These are phyloP conservation scores for Oncopodura yosiiana DNA, from an alignment of 1,140 invertebrate species.

Conservation along the genomic window DNA sequence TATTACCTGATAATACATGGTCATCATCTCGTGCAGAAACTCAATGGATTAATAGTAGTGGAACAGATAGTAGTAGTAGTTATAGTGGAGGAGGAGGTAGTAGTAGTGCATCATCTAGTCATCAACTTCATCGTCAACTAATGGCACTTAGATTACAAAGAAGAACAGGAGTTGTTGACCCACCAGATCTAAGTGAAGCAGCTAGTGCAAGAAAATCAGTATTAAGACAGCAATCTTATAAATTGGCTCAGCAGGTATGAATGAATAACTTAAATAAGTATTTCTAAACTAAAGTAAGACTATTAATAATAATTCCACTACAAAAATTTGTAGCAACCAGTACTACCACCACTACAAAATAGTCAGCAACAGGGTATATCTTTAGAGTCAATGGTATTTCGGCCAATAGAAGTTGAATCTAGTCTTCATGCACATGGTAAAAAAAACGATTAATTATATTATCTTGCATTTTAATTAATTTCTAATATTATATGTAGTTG, in stretches of 20 bases:
- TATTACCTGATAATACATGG: constrained; percentile 19
- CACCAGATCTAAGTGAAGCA: constrained; percentile 14
- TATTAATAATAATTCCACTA: too few species aligned
- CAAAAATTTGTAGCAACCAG: too few species aligned
- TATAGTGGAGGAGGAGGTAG: not conserved
- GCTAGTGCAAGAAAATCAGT: constrained; percentile 38
- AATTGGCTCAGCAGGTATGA: constrained; percentile 62
- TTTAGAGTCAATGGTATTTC: constrained; percentile 28
- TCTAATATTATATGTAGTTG: too few species aligned
- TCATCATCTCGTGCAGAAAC: not conserved
- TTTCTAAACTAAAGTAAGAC: too few species aligned
- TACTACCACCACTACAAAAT: constrained; percentile 39
- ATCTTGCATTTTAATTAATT: too few species aligned
- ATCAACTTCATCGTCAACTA: constrained; percentile 32
- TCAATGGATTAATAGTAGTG: not conserved
- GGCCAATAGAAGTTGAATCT: constrained; percentile 36
- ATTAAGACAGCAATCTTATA: constrained; percentile 66
- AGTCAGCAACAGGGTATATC: constrained; percentile 3
- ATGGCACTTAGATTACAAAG: constrained; percentile 31
- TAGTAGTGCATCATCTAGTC: not conserved
- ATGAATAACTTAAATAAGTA: too few species aligned
- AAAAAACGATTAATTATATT: too few species aligned
- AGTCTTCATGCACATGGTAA: constrained; percentile 29
- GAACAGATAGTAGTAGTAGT: not conserved
- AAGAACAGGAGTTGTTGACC: constrained; percentile 27